phyloP scores from a whole-genome alignment of 1,140 invertebrate genomes.

The Parasteatoda tepidariorum region DNA sequence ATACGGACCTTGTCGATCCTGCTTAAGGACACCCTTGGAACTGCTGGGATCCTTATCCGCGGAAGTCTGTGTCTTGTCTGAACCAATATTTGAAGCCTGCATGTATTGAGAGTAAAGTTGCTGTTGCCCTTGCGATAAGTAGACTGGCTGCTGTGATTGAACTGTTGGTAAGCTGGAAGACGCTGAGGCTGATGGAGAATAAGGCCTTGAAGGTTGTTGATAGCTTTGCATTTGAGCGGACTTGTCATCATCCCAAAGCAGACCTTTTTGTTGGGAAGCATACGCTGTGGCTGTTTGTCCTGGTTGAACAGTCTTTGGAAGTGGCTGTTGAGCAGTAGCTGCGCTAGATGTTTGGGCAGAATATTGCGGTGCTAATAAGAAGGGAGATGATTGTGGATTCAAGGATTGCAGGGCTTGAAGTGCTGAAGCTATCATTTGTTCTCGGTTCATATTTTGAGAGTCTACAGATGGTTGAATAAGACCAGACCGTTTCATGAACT shows the following conservation, averaged over 20 bases:
- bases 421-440: neutral
- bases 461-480: neutral
- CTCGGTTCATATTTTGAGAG: neutral
- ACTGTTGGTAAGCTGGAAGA: neutral
- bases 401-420: constrained; percentile 9
- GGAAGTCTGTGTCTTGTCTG: neutral
- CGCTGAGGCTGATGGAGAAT: neutral
- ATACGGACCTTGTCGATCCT: constrained; percentile 42
- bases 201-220: neutral
- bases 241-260: too few species aligned
- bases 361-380: too few species aligned
- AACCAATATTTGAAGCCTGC: neutral
- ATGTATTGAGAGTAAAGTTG: neutral
- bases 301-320: neutral
- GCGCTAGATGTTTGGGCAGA: too few species aligned
- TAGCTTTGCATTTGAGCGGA: neutral
- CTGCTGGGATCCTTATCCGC: too few species aligned
- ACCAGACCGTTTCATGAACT: constrained; percentile 29
- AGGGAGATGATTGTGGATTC: neutral
- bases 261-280: neutral
- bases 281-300: neutral
- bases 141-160: neutral
- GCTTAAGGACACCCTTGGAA: neutral
- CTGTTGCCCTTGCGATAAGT: neutral
- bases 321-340: too few species aligned